A percentile compares a stretch with the other conserved stretches of the same genome.
phyloP scores from a whole-genome alignment of 2,797 vertebrate species.

The Prionace glauca region DNA sequence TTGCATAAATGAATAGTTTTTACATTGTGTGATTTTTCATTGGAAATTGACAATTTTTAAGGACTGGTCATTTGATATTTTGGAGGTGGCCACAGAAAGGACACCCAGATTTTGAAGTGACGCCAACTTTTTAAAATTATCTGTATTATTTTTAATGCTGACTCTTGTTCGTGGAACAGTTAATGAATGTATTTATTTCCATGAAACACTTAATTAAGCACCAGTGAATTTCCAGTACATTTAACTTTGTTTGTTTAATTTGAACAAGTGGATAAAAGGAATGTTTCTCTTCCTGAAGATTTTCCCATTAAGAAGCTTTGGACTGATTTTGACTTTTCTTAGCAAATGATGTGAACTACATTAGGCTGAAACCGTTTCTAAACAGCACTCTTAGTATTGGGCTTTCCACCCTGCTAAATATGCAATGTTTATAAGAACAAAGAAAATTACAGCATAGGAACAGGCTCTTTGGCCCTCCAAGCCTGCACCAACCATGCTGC shows the following conservation, averaged over 20 bases:
- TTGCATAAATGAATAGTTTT: not conserved
- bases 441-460: no score
- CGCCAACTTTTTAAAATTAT: not conserved
- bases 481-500: no score
- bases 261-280: slow-evolving; percentile 10
- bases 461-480: no score
- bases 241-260: not conserved
- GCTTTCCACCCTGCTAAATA: not conserved
- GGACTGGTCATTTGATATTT: not conserved
- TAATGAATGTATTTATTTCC: not conserved
- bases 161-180: not conserved
- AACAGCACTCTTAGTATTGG: not conserved
- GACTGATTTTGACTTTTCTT: not conserved
- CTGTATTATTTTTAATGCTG: not conserved
- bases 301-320: not conserved
- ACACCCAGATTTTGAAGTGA: not conserved
- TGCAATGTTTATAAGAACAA: no score
- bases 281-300: not conserved
- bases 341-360: not conserved
- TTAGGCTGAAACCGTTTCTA: not conserved
- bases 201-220: not conserved
- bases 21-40: not conserved
- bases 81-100: no score
- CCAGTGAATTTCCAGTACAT: not conserved
- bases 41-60: not conserved